A percentile compares a stretch with the other conserved stretches of the same genome.
phyloP scores from a whole-genome alignment of 2,113 vertebrate species.

The Brachirus orientalis region DNA sequence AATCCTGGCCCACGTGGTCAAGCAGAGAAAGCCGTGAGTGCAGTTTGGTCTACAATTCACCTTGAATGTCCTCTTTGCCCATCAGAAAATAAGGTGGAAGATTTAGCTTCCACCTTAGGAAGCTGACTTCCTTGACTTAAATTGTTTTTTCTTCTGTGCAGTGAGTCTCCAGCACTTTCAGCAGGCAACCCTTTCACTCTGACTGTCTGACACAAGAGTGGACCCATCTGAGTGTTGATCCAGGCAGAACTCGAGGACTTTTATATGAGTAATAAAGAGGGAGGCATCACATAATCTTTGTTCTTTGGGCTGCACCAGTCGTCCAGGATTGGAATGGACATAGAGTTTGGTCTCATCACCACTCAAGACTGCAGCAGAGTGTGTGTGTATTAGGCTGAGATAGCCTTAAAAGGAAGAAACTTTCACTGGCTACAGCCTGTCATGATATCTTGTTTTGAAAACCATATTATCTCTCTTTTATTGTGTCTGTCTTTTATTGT shows the following conservation, averaged over 20 bases:
- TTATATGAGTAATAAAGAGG: constrained; percentile 51
- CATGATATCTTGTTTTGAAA: constrained; percentile 11
- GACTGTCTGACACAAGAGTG: too few species aligned
- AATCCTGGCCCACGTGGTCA: too few species aligned
- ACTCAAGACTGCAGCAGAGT: not conserved
- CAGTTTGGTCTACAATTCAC: too few species aligned
- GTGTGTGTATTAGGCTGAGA: not conserved
- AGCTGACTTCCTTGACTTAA: not conserved
- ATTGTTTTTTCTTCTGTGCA: constrained; percentile 31
- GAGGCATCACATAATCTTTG: constrained; percentile 36
- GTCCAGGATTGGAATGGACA: constrained; percentile 45
- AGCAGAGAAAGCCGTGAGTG: too few species aligned
- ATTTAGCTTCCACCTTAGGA: too few species aligned
- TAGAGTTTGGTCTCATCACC: constrained; percentile 33
- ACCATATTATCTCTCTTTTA: constrained; percentile 4
- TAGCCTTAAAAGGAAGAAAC: not conserved
- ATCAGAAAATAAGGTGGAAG: too few species aligned
- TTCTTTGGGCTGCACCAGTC: constrained; percentile 23
- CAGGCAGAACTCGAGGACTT: constrained; percentile 42
- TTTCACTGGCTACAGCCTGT: not conserved
- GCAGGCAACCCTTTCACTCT: too few species aligned
- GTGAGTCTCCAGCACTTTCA: not conserved
- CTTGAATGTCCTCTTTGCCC: too few species aligned
- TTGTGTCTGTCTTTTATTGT: constrained; percentile 15
- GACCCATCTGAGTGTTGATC: constrained; percentile 42